Evolutionary conservation across 30 jellyfish, hydroid and myxozoan species (phyloP).

Genomic region (Phacellophora camtschatica): DNA sequence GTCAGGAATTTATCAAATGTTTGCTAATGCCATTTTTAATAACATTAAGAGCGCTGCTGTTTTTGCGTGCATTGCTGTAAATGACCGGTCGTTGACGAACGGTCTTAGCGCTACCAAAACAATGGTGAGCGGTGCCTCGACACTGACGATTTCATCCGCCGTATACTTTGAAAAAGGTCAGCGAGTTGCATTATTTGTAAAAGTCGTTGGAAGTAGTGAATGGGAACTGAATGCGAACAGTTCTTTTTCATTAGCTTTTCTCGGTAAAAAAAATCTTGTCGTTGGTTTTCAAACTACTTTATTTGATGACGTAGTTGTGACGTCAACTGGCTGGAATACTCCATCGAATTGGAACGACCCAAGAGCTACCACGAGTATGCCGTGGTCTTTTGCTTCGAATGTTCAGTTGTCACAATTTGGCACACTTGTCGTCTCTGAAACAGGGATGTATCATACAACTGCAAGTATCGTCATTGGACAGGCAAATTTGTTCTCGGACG

Average conservation of each 20-base stretch:
- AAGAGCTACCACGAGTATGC: not conserved
- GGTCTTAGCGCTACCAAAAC: constrained; percentile 24
- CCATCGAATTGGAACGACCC: constrained; percentile 45
- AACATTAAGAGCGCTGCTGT: not conserved
- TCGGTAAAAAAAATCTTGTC: constrained; percentile 21
- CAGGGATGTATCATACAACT: constrained; percentile 21
- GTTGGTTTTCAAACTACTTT: constrained; percentile 42
- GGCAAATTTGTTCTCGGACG: constrained; percentile 11
- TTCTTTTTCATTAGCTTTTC: not conserved
- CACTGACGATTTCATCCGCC: constrained; percentile 31
- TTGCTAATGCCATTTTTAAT: constrained; percentile 30
- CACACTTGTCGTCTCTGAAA: not conserved
- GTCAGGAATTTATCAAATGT: constrained; percentile 38
- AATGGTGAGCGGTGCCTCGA: constrained; percentile 9
- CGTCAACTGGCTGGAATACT: constrained; percentile 50
- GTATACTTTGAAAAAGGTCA: constrained; percentile 4
- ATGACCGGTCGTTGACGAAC: not conserved
- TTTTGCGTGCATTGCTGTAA: constrained; percentile 28
- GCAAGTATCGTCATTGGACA: constrained; percentile 35
- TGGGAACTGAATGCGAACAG: constrained; percentile 32
- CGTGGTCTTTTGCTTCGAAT: constrained; percentile 34
- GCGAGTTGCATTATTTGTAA: constrained; percentile 12
- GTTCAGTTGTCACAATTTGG: constrained; percentile 16
- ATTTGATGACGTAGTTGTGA: not conserved
- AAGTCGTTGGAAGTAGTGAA: not conserved